These are phyloP conservation scores for Meloe dianella DNA, from an alignment of 2,888 invertebrate genomes.

Conservation along the genomic window DNA sequence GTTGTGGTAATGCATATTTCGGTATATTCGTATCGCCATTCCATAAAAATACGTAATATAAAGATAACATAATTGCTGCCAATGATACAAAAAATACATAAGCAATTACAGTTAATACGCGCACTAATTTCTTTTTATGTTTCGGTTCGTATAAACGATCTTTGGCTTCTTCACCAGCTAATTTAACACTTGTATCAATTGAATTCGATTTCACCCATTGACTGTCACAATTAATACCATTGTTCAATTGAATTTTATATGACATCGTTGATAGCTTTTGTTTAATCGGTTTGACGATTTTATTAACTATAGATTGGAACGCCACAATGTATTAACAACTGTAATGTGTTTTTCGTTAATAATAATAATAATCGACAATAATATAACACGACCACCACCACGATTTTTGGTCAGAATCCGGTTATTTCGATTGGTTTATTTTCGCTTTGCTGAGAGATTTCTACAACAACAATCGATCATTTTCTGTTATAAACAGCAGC, in stretches of 20 bases:
- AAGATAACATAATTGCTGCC: slow-evolving; percentile 90
- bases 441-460: slow-evolving; percentile 15
- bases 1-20: slow-evolving; percentile 31
- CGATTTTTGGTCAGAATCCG: not conserved
- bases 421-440: slow-evolving; percentile 30
- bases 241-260: slow-evolving; percentile 64
- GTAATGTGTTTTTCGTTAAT: not conserved
- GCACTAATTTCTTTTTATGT: slow-evolving; percentile 85
- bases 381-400: not conserved
- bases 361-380: not conserved
- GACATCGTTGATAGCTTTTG: slow-evolving; percentile 68
- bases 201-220: slow-evolving; percentile 51
- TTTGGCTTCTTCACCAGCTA: slow-evolving; percentile 69
- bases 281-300: slow-evolving; percentile 24
- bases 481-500: slow-evolving; percentile 25
- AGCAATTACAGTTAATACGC: slow-evolving; percentile 90
- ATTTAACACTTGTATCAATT: slow-evolving; percentile 67
- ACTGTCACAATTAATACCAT: slow-evolving; percentile 59
- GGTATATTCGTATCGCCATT: slow-evolving; percentile 69
- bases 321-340: slow-evolving; percentile 38
- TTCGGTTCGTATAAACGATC: slow-evolving; percentile 82
- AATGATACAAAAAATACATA: slow-evolving; percentile 94
- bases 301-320: slow-evolving; percentile 36
- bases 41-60: slow-evolving; percentile 95
- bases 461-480: slow-evolving; percentile 35